These are phyloP conservation scores for Oreotrochilus melanogaster DNA, from an alignment of 2,113 vertebrate species.

Conservation along the genomic window DNA sequence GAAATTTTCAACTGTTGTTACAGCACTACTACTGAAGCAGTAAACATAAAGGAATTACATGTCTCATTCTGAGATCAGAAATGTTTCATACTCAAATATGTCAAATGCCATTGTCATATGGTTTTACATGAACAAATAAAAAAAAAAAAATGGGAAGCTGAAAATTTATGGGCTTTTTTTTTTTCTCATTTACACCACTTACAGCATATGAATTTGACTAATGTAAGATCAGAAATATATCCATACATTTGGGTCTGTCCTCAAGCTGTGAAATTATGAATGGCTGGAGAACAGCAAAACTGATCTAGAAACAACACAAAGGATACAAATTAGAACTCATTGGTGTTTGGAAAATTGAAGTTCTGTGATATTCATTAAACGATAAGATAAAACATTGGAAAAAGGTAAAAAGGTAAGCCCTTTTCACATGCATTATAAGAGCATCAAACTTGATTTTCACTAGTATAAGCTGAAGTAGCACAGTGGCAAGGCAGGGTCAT, in stretches of 20 bases:
- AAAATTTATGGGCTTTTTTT: fast-evolving
- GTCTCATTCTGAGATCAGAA: not conserved
- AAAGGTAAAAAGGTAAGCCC: not conserved
- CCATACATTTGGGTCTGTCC: not conserved
- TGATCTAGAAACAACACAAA: not conserved
- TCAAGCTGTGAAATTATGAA: not conserved
- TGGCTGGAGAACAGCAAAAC: not conserved
- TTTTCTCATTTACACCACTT: not conserved
- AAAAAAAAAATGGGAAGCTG: not conserved
- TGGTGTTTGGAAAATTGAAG: not conserved
- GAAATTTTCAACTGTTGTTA: not conserved
- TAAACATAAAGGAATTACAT: not conserved
- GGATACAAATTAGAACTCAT: not conserved
- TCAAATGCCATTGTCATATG: not conserved
- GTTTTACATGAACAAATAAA: not conserved
- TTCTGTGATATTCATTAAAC: not conserved
- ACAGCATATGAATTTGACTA: not conserved
- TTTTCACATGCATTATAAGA: not conserved
- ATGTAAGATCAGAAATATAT: not conserved
- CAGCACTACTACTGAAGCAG: not conserved
- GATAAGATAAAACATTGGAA: not conserved
- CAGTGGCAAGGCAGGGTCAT: not conserved
- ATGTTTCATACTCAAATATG: not conserved
- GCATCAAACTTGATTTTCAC: not conserved
- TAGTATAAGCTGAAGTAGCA: not conserved